phyloP scores from a whole-genome alignment of 2,888 invertebrate genomes.

The Petrophora chlorosata region DNA sequence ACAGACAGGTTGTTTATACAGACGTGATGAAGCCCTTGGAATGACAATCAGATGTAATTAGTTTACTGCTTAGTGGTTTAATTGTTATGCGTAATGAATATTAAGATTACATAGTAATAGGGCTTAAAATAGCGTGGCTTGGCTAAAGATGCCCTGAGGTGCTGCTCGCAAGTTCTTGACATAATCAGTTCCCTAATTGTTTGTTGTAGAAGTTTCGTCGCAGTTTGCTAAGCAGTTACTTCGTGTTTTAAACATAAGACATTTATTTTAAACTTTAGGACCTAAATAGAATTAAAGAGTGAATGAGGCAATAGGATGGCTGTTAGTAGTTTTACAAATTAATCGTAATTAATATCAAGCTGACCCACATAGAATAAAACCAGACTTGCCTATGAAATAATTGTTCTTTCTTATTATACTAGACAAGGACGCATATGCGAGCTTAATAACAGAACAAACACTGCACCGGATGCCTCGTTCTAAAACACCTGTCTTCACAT shows the following conservation, averaged over 20 bases:
- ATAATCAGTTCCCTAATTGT: constrained; percentile 23
- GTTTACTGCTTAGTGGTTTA: constrained; percentile 30
- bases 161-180: constrained; percentile 14
- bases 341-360: too few relatives aligned
- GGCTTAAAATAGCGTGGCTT: constrained; percentile 7
- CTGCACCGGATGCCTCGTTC: constrained; percentile 27
- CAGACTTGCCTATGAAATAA: too few relatives aligned
- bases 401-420: constrained; percentile 9
- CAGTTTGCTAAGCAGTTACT: constrained; percentile 13
- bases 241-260: neutral
- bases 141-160: constrained; percentile 15
- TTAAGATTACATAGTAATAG: constrained; percentile 3
- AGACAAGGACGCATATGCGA: constrained; percentile 28
- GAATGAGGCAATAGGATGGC: too few relatives aligned
- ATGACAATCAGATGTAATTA: constrained; percentile 43
- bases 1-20: constrained; percentile 40
- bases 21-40: constrained; percentile 41
- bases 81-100: constrained; percentile 23
- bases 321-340: too few relatives aligned
- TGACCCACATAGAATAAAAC: too few relatives aligned
- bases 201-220: constrained; percentile 2
- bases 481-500: constrained; percentile 40
- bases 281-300: too few relatives aligned
- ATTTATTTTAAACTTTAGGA: neutral
- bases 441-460: constrained; percentile 29